Conservation (phyloP, 1,140 invertebrate genomes). For the Drosophila repleta region DNA sequence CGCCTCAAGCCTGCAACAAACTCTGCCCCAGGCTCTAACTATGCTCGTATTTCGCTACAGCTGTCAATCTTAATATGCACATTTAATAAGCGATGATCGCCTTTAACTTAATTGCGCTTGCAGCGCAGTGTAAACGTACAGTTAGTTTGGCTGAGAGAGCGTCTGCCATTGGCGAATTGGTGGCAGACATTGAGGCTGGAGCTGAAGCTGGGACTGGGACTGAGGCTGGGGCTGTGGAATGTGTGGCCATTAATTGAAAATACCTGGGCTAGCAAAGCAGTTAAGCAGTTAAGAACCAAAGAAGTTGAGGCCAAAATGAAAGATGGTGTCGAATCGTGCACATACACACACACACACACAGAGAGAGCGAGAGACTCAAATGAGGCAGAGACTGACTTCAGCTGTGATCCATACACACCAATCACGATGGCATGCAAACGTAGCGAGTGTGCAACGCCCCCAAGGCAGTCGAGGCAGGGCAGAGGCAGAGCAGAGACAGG, state of each 20-base stretch:
- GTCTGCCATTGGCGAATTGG: constrained; percentile 69
- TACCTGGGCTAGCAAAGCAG: constrained; percentile 48
- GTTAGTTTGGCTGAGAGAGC: constrained; percentile 24
- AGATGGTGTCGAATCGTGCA: constrained; percentile 80
- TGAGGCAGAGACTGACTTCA: constrained; percentile 6
- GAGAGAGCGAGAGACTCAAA: constrained; percentile 7
- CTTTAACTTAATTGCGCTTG: neutral
- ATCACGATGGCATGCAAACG: constrained; percentile 79
- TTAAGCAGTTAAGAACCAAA: constrained; percentile 46
- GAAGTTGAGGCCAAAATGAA: constrained; percentile 70
- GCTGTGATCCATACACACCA: constrained; percentile 43
- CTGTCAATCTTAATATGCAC: neutral
- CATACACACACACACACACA: constrained; percentile 38
- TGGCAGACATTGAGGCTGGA: neutral
- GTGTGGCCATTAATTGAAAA: constrained; percentile 82
- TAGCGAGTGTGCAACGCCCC: constrained; percentile 60
- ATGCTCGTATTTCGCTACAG: too few species aligned
- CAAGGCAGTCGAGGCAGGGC: constrained; percentile 24
- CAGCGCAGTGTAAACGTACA: constrained; percentile 18
- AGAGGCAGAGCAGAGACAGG: neutral
- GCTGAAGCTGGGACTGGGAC: neutral
- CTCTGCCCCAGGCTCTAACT: too few species aligned
- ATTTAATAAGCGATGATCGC: neutral
- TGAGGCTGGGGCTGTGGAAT: constrained; percentile 52
- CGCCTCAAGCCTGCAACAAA: too few species aligned